Evolutionary conservation across 64 coral and sea anemone genomes (phyloP).

Genomic region (Pachyseris speciosa): DNA sequence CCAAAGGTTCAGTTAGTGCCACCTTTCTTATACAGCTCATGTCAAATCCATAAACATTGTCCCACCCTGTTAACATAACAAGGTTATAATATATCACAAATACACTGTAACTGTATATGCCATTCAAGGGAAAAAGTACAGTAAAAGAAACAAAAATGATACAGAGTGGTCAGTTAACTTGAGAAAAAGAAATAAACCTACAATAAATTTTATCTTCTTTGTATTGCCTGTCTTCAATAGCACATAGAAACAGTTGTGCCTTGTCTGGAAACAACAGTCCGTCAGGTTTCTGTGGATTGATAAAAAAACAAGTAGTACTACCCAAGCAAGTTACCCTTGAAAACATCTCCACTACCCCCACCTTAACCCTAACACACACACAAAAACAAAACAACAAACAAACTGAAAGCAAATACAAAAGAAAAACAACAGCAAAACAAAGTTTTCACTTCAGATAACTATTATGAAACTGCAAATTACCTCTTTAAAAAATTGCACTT

Average conservation of each 20-base stretch:
- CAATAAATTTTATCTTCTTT: conserved; percentile 99
- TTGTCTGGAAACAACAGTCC: conserved; percentile 98
- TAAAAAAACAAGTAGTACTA: background rate
- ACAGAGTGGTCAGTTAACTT: background rate
- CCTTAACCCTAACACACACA: too few species aligned
- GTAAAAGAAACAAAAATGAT: background rate
- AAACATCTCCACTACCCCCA: too few species aligned
- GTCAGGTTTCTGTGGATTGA: conserved; percentile 67
- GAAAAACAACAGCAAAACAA: too few species aligned
- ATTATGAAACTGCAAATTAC: too few species aligned
- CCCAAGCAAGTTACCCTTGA: too few species aligned
- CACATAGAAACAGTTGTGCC: conserved; percentile 92
- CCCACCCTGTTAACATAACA: conserved; percentile 84
- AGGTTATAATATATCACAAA: too few species aligned
- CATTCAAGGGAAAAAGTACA: too few species aligned
- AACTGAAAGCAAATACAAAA: too few species aligned
- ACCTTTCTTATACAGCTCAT: conserved; percentile 98
- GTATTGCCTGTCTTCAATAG: conserved; percentile 99
- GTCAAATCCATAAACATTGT: conserved; percentile 98
- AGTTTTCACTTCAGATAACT: too few species aligned
- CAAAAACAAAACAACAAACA: too few species aligned
- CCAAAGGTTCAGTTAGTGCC: conserved; percentile 90
- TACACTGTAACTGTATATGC: too few species aligned
- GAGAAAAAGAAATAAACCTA: conserved; percentile 31
- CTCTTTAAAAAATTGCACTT: too few species aligned